Evolutionary conservation across 1,140 invertebrate genomes (phyloP), one percentile per base, ranked within the genome.

Genomic region (Pteromalus puparum): DNA sequence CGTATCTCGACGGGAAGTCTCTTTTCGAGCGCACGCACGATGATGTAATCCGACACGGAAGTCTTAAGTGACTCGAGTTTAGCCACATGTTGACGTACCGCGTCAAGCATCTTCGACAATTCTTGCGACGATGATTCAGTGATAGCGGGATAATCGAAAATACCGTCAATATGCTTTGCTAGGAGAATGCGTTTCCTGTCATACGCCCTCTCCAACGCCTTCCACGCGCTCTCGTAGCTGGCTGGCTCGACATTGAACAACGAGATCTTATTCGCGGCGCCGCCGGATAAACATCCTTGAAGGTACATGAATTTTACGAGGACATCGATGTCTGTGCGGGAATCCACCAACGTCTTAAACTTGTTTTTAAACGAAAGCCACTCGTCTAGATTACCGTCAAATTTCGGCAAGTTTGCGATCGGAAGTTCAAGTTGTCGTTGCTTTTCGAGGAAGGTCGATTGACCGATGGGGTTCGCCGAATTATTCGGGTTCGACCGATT

Each of bases 341-440:
- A 30, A 38, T 75, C 1, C 9, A 75, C 34, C 12, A 75, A 2
- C 2, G 15, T 5, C 1, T 15, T 15, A 38, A 75, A 75, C 5
- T 38, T 1, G 73, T 75, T 75, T 75, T 75, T 75, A 26, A 75
- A 75, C 1, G 73, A 75, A 7, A 75, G 28, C 73, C 73, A 75
- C 6, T 42, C 2, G 15, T 34, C 28, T 34, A 21, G 73, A 26
- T 26, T 38, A 1, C 73, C 73, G 24, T 42, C 30, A 26, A 75
- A 75, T 21, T 21, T 13, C 38, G 73, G 73, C 7, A 75, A 4
- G 34, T 5, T 75, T 2, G 34, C 13, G 7, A 42, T 24, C 13
- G 73, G 73, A 34, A 75, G 18, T 18, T 75, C 38, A 4, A 42
- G 13, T 7, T 15, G 13, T 38, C 34, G 10, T 10, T 75, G 73